phyloP scores from a whole-genome alignment of 2,888 invertebrate species.

The Dexiosoma caninum region DNA sequence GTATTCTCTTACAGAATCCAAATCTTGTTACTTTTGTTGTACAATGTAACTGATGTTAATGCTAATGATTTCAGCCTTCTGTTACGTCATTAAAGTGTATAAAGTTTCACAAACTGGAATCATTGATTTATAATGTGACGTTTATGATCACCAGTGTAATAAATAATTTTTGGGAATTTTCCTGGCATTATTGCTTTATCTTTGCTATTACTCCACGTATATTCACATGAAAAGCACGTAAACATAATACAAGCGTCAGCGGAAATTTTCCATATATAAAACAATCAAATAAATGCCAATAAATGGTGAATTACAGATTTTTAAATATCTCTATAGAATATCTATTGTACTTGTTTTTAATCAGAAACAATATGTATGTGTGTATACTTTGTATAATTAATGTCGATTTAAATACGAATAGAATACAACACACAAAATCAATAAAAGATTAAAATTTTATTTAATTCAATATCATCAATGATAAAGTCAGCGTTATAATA shows the following conservation, averaged over 20 bases:
- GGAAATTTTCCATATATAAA: neutral
- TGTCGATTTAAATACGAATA: neutral
- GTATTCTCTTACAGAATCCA: too few relatives aligned
- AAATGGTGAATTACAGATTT: neutral
- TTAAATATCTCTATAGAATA: neutral
- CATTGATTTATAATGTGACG: too few relatives aligned
- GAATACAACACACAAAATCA: neutral
- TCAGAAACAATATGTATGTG: neutral
- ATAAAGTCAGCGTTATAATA: constrained; percentile 10
- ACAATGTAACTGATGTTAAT: too few relatives aligned
- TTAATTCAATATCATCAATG: constrained; percentile 5
- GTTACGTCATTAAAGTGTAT: too few relatives aligned
- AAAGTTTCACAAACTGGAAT: too few relatives aligned
- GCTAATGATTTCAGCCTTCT: too few relatives aligned
- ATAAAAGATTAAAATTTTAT: constrained; percentile 21
- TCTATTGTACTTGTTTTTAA: neutral
- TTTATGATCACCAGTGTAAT: too few relatives aligned
- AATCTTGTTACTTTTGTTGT: too few relatives aligned
- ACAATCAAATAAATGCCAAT: neutral
- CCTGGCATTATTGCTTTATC: too few relatives aligned
- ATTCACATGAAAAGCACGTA: too few relatives aligned
- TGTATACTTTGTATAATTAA: neutral
- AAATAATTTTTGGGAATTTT: too few relatives aligned
- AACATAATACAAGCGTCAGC: neutral
- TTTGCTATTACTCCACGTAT: too few relatives aligned